Evolutionary conservation across 2,888 invertebrate species (phyloP).

Genomic region (Tromatobia lineatoria): DNA sequence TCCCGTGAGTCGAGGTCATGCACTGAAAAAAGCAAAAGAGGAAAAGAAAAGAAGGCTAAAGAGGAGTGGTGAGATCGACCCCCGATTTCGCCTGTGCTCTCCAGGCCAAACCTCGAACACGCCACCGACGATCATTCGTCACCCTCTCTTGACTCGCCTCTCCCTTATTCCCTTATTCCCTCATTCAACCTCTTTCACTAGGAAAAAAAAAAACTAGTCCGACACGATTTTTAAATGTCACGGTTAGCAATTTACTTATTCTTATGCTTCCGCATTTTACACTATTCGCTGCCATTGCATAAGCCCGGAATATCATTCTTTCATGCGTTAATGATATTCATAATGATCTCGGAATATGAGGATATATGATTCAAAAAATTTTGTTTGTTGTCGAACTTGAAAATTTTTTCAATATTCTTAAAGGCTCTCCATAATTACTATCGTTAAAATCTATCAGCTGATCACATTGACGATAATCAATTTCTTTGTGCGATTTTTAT

Average conservation of each 20-base stretch:
- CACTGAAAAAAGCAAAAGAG: constrained; percentile 36
- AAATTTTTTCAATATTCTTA: too few relatives aligned
- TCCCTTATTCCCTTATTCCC: constrained; percentile 2
- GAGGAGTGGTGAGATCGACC: constrained; percentile 16
- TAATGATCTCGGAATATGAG: not conserved
- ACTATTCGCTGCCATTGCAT: not conserved
- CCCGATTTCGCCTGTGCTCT: constrained; percentile 40
- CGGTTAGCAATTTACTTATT: constrained; percentile 7
- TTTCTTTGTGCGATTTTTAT: too few relatives aligned
- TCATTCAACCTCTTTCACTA: constrained; percentile 16
- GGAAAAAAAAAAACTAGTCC: constrained; percentile 16
- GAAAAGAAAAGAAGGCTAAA: constrained; percentile 28
- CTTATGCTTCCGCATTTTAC: not conserved
- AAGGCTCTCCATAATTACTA: too few relatives aligned
- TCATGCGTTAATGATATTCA: not conserved
- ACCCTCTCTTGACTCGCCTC: constrained; percentile 25
- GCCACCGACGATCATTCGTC: constrained; percentile 51
- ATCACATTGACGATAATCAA: too few relatives aligned
- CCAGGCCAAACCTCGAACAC: constrained; percentile 34
- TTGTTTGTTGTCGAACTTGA: too few relatives aligned
- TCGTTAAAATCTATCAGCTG: too few relatives aligned
- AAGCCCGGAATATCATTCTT: not conserved
- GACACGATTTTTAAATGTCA: constrained; percentile 18
- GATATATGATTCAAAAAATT: too few relatives aligned
- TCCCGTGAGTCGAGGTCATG: constrained; percentile 22